These are phyloP conservation scores for Trachops cirrhosus DNA, from an alignment of 2,797 vertebrate species.

Conservation along the genomic window DNA sequence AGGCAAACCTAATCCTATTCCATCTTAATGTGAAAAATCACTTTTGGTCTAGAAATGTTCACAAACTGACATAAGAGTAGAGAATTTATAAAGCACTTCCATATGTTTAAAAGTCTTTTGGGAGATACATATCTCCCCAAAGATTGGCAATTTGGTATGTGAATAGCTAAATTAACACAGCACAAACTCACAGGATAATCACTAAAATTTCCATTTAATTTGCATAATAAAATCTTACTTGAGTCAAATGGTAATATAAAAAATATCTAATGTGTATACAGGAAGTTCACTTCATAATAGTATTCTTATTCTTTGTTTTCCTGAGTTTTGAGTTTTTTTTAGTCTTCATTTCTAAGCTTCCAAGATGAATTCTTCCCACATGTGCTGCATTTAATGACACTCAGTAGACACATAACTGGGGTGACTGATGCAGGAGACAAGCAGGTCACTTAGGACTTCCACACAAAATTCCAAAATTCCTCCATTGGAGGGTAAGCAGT, in stretches of 20 bases:
- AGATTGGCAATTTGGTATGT: conserved; percentile 39
- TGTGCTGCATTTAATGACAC: background rate
- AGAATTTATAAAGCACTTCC: conserved; percentile 51
- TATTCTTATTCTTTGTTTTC: background rate
- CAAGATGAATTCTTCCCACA: background rate
- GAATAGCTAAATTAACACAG: conserved; percentile 51
- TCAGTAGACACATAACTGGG: background rate
- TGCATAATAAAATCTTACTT: conserved; percentile 58
- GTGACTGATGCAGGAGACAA: background rate
- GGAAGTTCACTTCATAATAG: background rate
- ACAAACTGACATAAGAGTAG: conserved; percentile 48
- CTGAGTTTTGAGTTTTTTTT: background rate
- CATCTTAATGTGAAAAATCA: conserved; percentile 57
- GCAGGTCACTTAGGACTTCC: background rate
- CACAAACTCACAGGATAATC: conserved; percentile 24
- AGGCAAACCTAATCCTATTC: conserved; percentile 36
- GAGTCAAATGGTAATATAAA: conserved; percentile 46
- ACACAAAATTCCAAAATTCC: background rate
- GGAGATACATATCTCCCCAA: background rate
- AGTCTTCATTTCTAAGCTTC: conserved; percentile 32
- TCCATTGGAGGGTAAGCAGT: background rate
- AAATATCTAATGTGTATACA: conserved; percentile 3
- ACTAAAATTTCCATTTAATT: conserved; percentile 60
- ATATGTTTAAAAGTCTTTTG: conserved; percentile 52
- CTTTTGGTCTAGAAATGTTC: conserved; percentile 46